Base-by-base conservation (phyloP, 2,113 vertebrate genomes). In the Tachuris rubrigastra region DNA sequence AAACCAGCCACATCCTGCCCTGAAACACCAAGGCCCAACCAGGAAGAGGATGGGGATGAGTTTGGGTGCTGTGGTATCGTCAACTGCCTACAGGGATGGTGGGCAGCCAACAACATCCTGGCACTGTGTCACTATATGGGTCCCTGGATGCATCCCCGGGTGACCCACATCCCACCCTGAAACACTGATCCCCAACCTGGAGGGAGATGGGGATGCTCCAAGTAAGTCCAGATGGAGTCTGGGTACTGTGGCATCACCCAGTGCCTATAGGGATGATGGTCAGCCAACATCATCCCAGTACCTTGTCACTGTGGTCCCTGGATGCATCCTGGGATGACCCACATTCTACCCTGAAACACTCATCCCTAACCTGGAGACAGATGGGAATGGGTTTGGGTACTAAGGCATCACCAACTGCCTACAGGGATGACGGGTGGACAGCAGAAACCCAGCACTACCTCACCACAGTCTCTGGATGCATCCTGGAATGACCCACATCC, bases 11-110 rank as follows among this genome's bases (percentile, higher is more conserved):
- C 18, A 35, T 11, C 53, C 85, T 13, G 14, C 58, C 56, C 4
- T 0, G 3, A 52, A n/a, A 55, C 73, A 39, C 8, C 0, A 2
- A 42, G 15, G 30, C 10, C 31, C 6, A 2, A 25, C 14, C 15
- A 5, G 50, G 30, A 66, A 9, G 30, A 41, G 14, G 72, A 44
- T 41, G 72, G 27, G 30, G 35, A 42, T 9, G 72, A 72, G 5
- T 42, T 13, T 49, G 47, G 67, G 87, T 11, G 8, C 41, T 37
- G 10, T 24, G 20, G 71, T 41, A 21, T 2, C 1, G 4, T 14
- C 41, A 22, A 4, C 2, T 31, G 47, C 47, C 47, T 35, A 2
- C 30, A 33, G 72, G 41, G 63, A 21, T 11, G 31, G 12, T 7
- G 31, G 71, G 55, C 49, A 49, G 63, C 41, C 62, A 62, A 18